Base-by-base conservation (phyloP, 92 coral and sea anemone genomes). In the Porites evermanni region DNA sequence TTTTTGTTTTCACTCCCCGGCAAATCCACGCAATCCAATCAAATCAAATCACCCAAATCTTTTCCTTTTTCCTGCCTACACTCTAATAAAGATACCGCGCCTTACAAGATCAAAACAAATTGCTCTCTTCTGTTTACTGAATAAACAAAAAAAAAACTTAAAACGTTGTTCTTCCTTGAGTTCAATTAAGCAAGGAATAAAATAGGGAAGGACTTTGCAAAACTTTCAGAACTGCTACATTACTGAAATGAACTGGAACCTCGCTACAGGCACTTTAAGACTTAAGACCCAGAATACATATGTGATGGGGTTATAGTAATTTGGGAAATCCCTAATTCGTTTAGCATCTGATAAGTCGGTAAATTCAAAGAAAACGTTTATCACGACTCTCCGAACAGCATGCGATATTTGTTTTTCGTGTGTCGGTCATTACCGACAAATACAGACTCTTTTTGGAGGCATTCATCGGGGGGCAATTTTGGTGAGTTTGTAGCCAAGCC, bases 261-360 rank as follows among this genome's bases (percentile, higher is more conserved):
- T 11, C 60, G 71, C 51, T 50, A 64, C 19, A 18, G 1, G 53
- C 59, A 8, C 12, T 20, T 26, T 74, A 50, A 13, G 64, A 64
- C 23, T 44, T 26, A 21, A 23, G 73, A 59, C 38, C 80, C 19
- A 73, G 74, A 83, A 50, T 83, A 64, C 64, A 77, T 56, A 67
- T 65, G 70, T 85, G 83, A 77, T 66, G 58, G 67, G 51, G 63
- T 77, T 77, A 44, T 11, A 67, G 60, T 67, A 18, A 21, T 67
- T 78, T 26, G 83, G 72, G 11, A 58, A 66, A 70, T 17, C 16
- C 53, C 29, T 92, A 92, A 92, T 92, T 86, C 91, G 85, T 92
- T 92, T 92, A 89, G 93, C 95, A 92, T 86, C 93, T 92, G 95
- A 92, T 69, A 68, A 70, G 84, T 79, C 93, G 93, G 95, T 84